Base-by-base conservation (phyloP, 2,797 vertebrate species). In the Hephaestus fuliginosus region DNA sequence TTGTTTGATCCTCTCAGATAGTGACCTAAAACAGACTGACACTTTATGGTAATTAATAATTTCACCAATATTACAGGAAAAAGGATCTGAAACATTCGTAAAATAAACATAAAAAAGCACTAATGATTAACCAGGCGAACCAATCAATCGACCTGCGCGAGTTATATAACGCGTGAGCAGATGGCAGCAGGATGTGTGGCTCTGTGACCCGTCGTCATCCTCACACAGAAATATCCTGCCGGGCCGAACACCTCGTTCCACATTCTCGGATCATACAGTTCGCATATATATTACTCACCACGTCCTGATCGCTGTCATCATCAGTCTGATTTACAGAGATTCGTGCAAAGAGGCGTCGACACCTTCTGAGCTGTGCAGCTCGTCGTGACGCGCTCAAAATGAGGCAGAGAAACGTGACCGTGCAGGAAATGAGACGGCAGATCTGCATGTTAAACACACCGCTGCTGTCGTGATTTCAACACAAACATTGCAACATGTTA, bases 201-300 rank as follows among this genome's bases (percentile, higher is more conserved):
- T 56, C 3, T 3, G 28, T 70, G 74, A 83, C 72, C 71, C n/a
- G 11, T 66, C 57, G 12, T 48, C 61, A 51, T 76, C 53, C 65
- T 88, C n/a, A 22, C 14, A 75, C 56, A 57, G 65, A 44, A 69
- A 78, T 81, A 52, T 81, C 86, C 87, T 85, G 83, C 65, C 53
- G 18, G 3, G 15, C 22, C 11, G 53, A 70, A 79, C 79, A 39
- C 43, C 69, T 33, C 6, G 68, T 61, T 3, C 49, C 10, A 0
- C 18, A n/a, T 46, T n/a, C 20, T 7, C 63, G 51, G 62, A 61
- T 60, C 72, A 14, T 52, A 15, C 60, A 3, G 39, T 55, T 52
- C 28, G 25, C 25, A 25, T 25, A 7, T 7, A n/a, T 51, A 33
- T 70, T 13, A 2, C 43, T 53, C 33, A 14, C 46, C 4, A 56